These are phyloP conservation scores for Tetranychus cinnabarinus DNA, from an alignment of 1,140 invertebrate species.

Conservation along the genomic window DNA sequence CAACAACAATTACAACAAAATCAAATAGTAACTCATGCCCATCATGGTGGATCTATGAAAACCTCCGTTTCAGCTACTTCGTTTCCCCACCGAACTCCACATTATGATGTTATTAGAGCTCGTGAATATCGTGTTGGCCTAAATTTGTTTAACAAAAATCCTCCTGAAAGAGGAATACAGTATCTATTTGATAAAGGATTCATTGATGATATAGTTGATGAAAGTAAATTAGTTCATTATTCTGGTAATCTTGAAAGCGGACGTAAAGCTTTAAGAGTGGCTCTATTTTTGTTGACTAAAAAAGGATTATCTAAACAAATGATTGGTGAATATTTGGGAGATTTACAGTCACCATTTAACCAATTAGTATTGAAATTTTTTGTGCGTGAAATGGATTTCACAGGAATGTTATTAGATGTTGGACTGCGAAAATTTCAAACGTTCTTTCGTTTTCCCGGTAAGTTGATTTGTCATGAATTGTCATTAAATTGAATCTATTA, in stretches of 20 bases:
- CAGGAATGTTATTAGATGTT: slow-evolving; percentile 88
- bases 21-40: no score
- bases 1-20: background rate
- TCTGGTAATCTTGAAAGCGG: background rate
- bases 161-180: slow-evolving; percentile 72
- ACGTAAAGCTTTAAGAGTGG: slow-evolving; percentile 36
- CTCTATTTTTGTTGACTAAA: slow-evolving; percentile 76
- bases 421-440: slow-evolving; percentile 85
- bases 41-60: no score
- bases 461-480: background rate
- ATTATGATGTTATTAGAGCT: slow-evolving; percentile 14
- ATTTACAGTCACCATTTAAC: slow-evolving; percentile 83
- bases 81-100: background rate
- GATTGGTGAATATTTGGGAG: slow-evolving; percentile 97
- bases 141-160: slow-evolving; percentile 85
- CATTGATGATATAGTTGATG: slow-evolving; percentile 42
- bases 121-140: slow-evolving; percentile 87
- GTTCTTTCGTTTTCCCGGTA: slow-evolving; percentile 75
- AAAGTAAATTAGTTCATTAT: background rate
- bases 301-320: slow-evolving; percentile 96
- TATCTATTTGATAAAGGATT: slow-evolving; percentile 85
- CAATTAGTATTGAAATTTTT: slow-evolving; percentile 87
- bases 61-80: background rate
- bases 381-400: slow-evolving; percentile 72
- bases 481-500: slow-evolving; percentile 9